Evolutionary conservation across 2,888 invertebrate genomes (phyloP), one percentile per base, ranked within the genome.

Genomic region (Polia nebulosa): DNA sequence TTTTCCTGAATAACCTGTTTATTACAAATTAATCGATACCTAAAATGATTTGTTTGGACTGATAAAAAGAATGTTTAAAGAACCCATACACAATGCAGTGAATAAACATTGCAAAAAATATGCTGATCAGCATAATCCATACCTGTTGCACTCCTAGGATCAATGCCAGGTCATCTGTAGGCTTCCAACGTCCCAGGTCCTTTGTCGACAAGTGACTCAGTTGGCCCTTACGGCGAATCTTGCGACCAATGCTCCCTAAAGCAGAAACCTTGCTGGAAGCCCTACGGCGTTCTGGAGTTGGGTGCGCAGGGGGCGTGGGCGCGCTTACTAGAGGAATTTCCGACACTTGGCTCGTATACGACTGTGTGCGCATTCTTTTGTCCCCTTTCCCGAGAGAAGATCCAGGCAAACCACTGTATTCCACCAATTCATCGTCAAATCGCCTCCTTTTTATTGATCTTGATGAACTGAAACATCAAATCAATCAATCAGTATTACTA

Each of bases 401-500:
- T 2, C 96, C 97, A 0, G 97, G 97, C 83, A 97, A 93, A 58
- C 97, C 97, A 90, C 98, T 98, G 81, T 98, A 98, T 86, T 99
- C 99, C 0, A 99, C 99, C 68, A 99, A 95, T 93, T 99, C 99
- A 96, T 99, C 99, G 90, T 99, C 99, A 93, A 99, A 99, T 84
- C 99, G 98, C 85, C 98, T 97, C 0, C 99, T 96, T 92, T 99
- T 99, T 85, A 99, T 99, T 1, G 99, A 99, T 69, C 99, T 96
- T 34, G 98, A 98, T 15, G 99, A 99, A 91, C 99, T 98, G 88
- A 92, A 93, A 56, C n/a, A 70, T 25, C 7, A 68, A 49, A 77
- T 25, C 61, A 47, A 52, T 55, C 8, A 27, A 22, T 9, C 2
- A 44, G n/a, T 56, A 25, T 34, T 17, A 34, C n/a, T 41, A 39